phyloP scores from a whole-genome alignment of 2,797 vertebrate species.

The Catharus ustulatus region DNA sequence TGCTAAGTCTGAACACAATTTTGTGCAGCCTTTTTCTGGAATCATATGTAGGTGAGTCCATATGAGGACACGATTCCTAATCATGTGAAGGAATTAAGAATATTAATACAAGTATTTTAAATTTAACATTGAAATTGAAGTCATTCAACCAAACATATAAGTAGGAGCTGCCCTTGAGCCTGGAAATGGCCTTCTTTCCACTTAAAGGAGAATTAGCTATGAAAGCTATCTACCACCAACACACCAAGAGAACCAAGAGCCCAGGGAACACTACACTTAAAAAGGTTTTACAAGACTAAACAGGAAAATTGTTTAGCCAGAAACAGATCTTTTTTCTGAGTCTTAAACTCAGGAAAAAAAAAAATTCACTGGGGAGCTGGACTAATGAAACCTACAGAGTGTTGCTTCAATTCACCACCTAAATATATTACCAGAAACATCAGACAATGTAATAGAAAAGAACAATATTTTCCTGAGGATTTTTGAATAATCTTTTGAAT shows the following conservation, averaged over 20 bases:
- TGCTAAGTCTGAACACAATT: neutral
- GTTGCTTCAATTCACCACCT: neutral
- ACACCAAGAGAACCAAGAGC: neutral
- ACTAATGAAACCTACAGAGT: neutral
- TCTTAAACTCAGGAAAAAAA: neutral
- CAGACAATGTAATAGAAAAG: neutral
- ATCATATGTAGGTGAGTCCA: neutral
- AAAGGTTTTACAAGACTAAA: neutral
- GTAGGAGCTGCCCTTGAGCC: neutral
- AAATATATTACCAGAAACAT: neutral
- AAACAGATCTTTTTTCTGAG: neutral
- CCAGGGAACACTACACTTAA: neutral
- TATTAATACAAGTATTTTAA: neutral
- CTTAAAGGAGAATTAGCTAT: neutral
- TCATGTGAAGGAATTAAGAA: neutral
- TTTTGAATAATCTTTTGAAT: neutral
- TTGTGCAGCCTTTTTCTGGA: neutral
- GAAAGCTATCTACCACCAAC: neutral
- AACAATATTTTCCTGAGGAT: neutral
- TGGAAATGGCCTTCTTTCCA: neutral
- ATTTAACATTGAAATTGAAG: neutral
- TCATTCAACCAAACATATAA: neutral
- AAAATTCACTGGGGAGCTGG: neutral
- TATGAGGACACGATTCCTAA: neutral
- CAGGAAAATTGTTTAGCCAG: neutral